phyloP scores from a whole-genome alignment of 2,797 vertebrate species.

The Mormyrus hasselquistii region DNA sequence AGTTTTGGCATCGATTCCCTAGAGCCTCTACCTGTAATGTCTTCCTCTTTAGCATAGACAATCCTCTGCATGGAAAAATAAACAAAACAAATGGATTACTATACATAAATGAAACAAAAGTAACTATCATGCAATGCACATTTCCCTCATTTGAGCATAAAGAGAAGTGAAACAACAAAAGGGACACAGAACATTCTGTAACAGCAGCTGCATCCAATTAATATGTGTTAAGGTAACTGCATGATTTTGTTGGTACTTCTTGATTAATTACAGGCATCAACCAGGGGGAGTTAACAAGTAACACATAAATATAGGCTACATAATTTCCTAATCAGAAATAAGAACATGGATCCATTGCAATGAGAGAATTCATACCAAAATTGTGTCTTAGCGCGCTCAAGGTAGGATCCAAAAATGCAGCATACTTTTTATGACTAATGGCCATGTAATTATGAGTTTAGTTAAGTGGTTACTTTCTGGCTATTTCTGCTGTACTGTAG shows the following conservation, averaged over 20 bases:
- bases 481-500: neutral
- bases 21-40: neutral
- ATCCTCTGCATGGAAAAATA: neutral
- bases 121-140: neutral
- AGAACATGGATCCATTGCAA: neutral
- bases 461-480: neutral
- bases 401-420: neutral
- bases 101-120: neutral
- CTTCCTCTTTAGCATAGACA: neutral
- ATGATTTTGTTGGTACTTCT: neutral
- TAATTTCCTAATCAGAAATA: neutral
- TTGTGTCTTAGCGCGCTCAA: neutral
- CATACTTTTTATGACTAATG: neutral
- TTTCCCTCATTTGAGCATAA: neutral
- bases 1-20: neutral
- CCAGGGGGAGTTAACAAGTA: neutral
- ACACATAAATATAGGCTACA: neutral
- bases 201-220: slow-evolving; percentile 11
- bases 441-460: neutral
- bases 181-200: neutral
- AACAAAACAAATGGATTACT: neutral
- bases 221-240: neutral
- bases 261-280: neutral
- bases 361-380: neutral
- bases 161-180: neutral